These are phyloP conservation scores for Didymodactylos carnosus DNA, from an alignment of 2,888 invertebrate species.

Conservation along the genomic window DNA sequence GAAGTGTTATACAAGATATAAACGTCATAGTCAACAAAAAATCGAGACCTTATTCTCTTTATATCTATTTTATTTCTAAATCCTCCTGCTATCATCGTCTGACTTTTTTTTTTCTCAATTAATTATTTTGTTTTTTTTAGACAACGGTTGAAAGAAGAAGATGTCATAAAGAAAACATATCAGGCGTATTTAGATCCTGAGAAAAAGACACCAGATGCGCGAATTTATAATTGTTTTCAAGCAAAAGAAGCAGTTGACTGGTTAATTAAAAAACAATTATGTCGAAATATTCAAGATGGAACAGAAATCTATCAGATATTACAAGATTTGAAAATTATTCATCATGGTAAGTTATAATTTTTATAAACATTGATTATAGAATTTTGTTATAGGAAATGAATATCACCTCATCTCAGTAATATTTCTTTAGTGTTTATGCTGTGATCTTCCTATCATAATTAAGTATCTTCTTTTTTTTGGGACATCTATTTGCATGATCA, in stretches of 20 bases:
- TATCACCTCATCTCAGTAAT: too few relatives aligned
- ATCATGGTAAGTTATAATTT: not conserved
- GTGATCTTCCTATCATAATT: too few relatives aligned
- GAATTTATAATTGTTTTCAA: not conserved
- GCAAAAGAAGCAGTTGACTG: not conserved
- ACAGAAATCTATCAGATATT: not conserved
- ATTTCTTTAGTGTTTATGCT: too few relatives aligned
- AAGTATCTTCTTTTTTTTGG: too few relatives aligned
- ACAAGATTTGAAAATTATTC: not conserved
- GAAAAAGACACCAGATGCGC: not conserved
- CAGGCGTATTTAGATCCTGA: not conserved
- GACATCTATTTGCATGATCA: too few relatives aligned
- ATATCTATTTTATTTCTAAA: too few relatives aligned
- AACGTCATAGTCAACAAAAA: too few relatives aligned
- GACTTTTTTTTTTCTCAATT: not conserved
- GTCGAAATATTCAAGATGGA: not conserved
- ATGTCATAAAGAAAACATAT: not conserved
- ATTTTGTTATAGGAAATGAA: too few relatives aligned
- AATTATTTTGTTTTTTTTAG: not conserved
- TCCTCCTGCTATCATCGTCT: too few relatives aligned
- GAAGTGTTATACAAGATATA: too few relatives aligned
- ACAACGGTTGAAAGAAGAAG: not conserved
- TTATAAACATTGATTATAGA: too few relatives aligned
- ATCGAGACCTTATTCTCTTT: too few relatives aligned
- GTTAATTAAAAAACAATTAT: not conserved